A percentile compares a stretch with the other conserved stretches of the same genome.
phyloP scores from a whole-genome alignment of 2,113 vertebrate genomes.

The Diadophis punctatus region DNA sequence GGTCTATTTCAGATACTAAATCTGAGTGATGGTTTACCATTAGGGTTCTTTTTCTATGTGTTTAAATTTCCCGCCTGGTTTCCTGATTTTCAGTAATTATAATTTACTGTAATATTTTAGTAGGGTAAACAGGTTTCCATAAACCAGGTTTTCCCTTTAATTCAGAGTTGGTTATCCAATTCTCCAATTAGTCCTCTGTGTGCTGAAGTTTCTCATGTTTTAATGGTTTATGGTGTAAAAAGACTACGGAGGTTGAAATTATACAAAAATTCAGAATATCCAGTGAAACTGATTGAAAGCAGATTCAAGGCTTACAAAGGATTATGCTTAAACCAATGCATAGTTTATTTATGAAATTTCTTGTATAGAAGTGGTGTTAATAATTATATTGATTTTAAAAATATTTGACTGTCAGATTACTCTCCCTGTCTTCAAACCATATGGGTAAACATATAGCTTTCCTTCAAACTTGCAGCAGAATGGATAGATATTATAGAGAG shows the following conservation, averaged over 20 bases:
- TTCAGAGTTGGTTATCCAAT: background rate
- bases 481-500: background rate
- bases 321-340: background rate
- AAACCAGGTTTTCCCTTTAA: background rate
- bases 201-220: background rate
- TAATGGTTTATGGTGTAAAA: background rate
- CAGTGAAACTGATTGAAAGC: background rate
- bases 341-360: background rate
- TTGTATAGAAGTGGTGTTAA: background rate
- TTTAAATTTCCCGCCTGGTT: background rate
- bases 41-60: background rate
- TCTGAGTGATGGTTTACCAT: background rate
- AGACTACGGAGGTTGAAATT: background rate
- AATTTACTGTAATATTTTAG: background rate
- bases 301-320: background rate
- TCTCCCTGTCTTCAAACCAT: background rate
- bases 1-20: background rate
- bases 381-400: background rate
- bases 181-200: background rate
- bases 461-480: background rate
- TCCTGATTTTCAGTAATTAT: background rate
- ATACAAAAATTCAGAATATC: background rate
- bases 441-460: background rate
- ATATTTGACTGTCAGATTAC: background rate
- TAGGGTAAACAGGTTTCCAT: background rate